Percentiles rank a stretch among this genome's conserved stretches.
phyloP scores from a whole-genome alignment of 2,113 vertebrate species.

The Pycnonotus jocosus region DNA sequence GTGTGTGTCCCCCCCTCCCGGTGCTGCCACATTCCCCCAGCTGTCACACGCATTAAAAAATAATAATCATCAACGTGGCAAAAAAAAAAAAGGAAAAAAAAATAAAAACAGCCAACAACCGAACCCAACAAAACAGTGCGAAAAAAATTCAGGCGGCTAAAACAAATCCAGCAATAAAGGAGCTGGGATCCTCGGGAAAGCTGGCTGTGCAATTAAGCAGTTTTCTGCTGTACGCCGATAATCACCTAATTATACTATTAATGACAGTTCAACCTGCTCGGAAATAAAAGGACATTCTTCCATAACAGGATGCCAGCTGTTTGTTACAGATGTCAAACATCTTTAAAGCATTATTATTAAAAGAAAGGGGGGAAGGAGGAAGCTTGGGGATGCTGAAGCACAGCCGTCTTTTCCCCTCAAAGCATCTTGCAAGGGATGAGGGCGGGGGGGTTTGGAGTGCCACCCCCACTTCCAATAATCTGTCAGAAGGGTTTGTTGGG shows the following conservation, averaged over 20 bases:
- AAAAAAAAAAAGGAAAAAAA: neutral
- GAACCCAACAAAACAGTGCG: slow-evolving; percentile 57
- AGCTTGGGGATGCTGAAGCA: slow-evolving; percentile 15
- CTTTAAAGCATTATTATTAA: slow-evolving; percentile 74
- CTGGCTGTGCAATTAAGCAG: slow-evolving; percentile 79
- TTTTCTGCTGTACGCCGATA: slow-evolving; percentile 80
- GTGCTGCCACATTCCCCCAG: slow-evolving; percentile 40
- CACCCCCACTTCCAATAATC: neutral
- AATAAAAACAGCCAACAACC: neutral
- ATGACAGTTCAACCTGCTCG: slow-evolving; percentile 83
- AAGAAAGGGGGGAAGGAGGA: slow-evolving; percentile 18
- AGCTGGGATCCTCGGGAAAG: slow-evolving; percentile 63
- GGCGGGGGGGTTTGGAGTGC: neutral
- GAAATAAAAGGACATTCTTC: slow-evolving; percentile 80
- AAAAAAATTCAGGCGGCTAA: slow-evolving; percentile 67
- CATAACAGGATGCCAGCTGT: slow-evolving; percentile 80
- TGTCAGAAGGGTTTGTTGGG: neutral
- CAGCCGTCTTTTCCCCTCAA: neutral
- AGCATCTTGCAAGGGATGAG: neutral
- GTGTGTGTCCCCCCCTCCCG: neutral
- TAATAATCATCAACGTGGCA: slow-evolving; percentile 32
- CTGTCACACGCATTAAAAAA: slow-evolving; percentile 66
- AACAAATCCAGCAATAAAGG: slow-evolving; percentile 75
- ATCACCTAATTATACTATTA: slow-evolving; percentile 87
- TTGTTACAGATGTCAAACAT: slow-evolving; percentile 83